phyloP scores from a whole-genome alignment of 2,888 invertebrate species.

The Lochmaea crataegi region DNA sequence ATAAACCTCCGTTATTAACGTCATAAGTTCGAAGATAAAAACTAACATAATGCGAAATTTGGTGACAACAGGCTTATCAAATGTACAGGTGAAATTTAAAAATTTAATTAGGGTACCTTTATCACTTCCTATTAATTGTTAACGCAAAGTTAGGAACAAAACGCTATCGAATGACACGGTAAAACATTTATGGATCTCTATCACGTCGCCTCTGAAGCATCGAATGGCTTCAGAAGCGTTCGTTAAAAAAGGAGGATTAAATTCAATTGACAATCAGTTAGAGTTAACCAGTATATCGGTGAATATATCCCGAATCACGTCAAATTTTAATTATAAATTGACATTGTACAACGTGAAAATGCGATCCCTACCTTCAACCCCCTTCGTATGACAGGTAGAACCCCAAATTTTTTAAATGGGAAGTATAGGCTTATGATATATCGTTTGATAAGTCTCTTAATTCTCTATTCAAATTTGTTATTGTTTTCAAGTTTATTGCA shows the following conservation, averaged over 20 bases:
- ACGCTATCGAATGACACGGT: slow-evolving; percentile 33
- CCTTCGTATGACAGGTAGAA: no score
- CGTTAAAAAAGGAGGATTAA: not conserved
- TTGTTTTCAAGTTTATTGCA: no score
- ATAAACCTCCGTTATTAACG: not conserved
- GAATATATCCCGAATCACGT: no score
- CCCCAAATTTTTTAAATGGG: no score
- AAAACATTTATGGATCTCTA: slow-evolving; percentile 33
- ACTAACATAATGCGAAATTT: not conserved
- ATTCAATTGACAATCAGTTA: not conserved
- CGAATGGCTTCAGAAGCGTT: slow-evolving; percentile 23
- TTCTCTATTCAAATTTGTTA: no score
- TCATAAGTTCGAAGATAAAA: no score
- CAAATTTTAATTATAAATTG: no score
- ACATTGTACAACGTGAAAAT: no score
- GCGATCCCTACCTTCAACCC: no score
- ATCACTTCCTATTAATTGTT: slow-evolving; percentile 23
- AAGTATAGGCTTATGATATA: no score
- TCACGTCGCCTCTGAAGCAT: slow-evolving; percentile 32
- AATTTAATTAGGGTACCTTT: slow-evolving; percentile 15
- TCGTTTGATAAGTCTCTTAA: no score
- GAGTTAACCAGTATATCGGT: not conserved
- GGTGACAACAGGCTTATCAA: not conserved
- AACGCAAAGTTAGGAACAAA: slow-evolving; percentile 15
- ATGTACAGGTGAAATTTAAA: slow-evolving; percentile 11